These are phyloP conservation scores for Thoracochromis brauschi DNA, from an alignment of 2,113 vertebrate genomes.

Conservation along the genomic window DNA sequence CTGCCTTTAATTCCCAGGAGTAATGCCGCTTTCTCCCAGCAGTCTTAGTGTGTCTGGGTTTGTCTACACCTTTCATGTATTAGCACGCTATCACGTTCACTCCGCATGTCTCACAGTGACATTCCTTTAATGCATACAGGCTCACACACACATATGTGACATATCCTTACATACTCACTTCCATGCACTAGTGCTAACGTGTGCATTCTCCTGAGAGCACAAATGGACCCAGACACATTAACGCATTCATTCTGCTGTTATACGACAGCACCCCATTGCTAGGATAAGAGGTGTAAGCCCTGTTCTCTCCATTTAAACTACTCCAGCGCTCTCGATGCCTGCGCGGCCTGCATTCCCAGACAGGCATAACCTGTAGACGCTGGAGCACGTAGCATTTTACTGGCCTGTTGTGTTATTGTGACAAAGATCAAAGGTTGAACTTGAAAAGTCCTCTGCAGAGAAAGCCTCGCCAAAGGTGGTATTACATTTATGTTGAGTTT, in stretches of 20 bases:
- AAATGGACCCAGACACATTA: slow-evolving; percentile 9
- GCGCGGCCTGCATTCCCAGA: slow-evolving; percentile 44
- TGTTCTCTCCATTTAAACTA: slow-evolving; percentile 27
- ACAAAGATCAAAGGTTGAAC: slow-evolving; percentile 67
- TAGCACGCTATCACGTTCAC: not conserved
- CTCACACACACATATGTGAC: not conserved
- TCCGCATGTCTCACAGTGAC: not conserved
- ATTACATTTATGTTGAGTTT: slow-evolving; percentile 31
- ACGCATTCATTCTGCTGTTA: not conserved
- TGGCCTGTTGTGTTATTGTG: slow-evolving; percentile 61
- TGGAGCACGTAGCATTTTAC: slow-evolving; percentile 49
- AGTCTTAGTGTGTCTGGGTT: not conserved
- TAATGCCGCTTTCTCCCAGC: not conserved
- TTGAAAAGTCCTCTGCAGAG: slow-evolving; percentile 46
- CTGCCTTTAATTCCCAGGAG: not conserved
- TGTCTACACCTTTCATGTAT: not conserved
- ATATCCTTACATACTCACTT: not conserved
- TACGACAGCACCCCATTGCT: slow-evolving; percentile 31
- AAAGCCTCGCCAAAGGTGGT: slow-evolving; percentile 24
- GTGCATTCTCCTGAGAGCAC: not conserved
- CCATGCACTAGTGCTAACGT: not conserved
- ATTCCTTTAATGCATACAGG: not conserved
- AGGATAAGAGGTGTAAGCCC: slow-evolving; percentile 21
- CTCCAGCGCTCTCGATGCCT: not conserved
- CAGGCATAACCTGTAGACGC: slow-evolving; percentile 34